Percentiles rank a stretch among this genome's conserved stretches.
Conservation (phyloP, 2,797 vertebrate species). For the Tympanoctomys barrerae region DNA sequence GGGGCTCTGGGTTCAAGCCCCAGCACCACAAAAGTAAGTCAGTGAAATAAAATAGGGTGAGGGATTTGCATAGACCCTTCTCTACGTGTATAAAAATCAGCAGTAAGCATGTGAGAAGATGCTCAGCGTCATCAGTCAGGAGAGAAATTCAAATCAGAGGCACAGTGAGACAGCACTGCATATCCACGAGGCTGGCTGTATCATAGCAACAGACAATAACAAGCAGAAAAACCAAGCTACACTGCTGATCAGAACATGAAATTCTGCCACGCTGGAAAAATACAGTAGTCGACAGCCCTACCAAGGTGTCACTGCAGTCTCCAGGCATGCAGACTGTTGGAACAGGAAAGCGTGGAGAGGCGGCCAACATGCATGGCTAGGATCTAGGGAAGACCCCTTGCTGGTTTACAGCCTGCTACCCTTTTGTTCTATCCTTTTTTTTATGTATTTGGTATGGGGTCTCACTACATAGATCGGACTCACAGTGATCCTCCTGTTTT, state of each 20-base stretch:
- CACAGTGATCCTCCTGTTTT: too few relatives aligned
- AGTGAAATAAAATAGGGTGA: not conserved
- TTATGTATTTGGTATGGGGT: too few relatives aligned
- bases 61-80: not conserved
- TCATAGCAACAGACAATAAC: not conserved
- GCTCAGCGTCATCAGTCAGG: not conserved
- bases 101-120: not conserved
- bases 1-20: not conserved
- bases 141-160: not conserved
- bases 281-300: not conserved
- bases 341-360: not conserved
- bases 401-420: not conserved
- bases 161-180: not conserved
- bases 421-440: not conserved
- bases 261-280: not conserved
- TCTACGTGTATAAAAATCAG: not conserved
- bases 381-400: not conserved
- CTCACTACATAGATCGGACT: too few relatives aligned
- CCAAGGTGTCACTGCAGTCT: not conserved
- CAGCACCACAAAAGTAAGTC: not conserved
- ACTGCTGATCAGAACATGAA: accelerated
- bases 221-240: not conserved
- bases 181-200: not conserved
- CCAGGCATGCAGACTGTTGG: not conserved
- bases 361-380: not conserved